These are phyloP conservation scores for Podabrus alpinus DNA, from an alignment of 2,888 invertebrate species.

Conservation along the genomic window DNA sequence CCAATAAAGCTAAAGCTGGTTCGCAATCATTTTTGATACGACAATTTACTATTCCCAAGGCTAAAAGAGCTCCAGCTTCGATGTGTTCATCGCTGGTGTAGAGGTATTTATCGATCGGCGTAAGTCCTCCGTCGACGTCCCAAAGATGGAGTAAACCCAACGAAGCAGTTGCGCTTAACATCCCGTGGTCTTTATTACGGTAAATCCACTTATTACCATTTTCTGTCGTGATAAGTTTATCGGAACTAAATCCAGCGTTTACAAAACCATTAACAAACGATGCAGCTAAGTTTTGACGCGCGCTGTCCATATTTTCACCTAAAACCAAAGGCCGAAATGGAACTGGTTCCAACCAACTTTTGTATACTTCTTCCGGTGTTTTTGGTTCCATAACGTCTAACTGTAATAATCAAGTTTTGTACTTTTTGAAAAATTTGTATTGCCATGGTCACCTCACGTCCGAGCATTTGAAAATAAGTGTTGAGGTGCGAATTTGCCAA, in stretches of 20 bases:
- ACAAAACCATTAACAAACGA: constrained; percentile 99
- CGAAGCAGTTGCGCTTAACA: constrained; percentile 97
- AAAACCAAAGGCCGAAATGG: constrained; percentile 72
- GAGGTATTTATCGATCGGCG: constrained; percentile 94
- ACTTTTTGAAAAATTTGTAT: neutral
- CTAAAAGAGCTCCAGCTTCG: constrained; percentile 94
- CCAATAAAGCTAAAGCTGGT: constrained; percentile 92
- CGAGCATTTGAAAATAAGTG: constrained; percentile 89
- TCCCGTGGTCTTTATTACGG: constrained; percentile 97
- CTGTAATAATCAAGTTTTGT: constrained; percentile 52
- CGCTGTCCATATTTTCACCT: constrained; percentile 81
- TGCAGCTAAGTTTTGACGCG: constrained; percentile 93
- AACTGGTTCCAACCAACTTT: constrained; percentile 88
- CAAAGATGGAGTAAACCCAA: constrained; percentile 93
- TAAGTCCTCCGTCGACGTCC: constrained; percentile 98
- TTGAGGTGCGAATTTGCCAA: constrained; percentile 94
- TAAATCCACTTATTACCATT: constrained; percentile 76
- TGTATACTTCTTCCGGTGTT: constrained; percentile 98
- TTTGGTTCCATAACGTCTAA: constrained; percentile 99
- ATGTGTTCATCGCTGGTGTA: constrained; percentile 65
- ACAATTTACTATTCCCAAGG: constrained; percentile 96
- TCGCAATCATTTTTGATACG: constrained; percentile 98
- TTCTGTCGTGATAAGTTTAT: constrained; percentile 90
- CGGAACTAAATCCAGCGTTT: constrained; percentile 95
- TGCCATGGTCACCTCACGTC: constrained; percentile 73